Conservation (phyloP, 2,888 invertebrate species). For the Drosophila falleni region DNA sequence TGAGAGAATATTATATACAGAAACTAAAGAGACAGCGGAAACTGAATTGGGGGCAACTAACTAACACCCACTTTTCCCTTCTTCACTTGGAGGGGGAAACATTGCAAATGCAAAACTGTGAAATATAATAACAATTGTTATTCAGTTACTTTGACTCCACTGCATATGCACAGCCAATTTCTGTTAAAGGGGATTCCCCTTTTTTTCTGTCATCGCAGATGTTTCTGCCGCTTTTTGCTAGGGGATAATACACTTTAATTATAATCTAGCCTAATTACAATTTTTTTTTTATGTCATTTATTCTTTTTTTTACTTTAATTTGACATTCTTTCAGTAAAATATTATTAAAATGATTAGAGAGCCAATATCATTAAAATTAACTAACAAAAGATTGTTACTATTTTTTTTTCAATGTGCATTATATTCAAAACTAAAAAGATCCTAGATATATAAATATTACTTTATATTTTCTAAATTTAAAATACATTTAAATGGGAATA, state of each 20-base stretch:
- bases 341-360: no score
- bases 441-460: no score
- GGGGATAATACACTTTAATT: conserved; percentile 7
- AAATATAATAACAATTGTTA: conserved; percentile 25
- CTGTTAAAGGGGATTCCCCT: background rate
- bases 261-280: conserved; percentile 8
- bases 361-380: no score
- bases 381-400: no score
- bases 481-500: no score
- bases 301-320: no score
- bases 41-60: conserved; percentile 21
- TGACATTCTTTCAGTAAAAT: no score
- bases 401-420: no score
- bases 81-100: background rate
- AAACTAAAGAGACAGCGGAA: conserved; percentile 1
- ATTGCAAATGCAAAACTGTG: conserved; percentile 3
- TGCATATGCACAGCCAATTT: conserved; percentile 1
- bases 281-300: background rate
- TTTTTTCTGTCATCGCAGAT: background rate
- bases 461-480: no score
- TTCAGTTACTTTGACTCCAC: conserved; percentile 2
- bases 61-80: background rate
- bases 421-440: no score
- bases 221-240: background rate
- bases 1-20: conserved; percentile 40